Evolutionary conservation across 2,113 vertebrate species (phyloP).

Genomic region (Gobius niger): DNA sequence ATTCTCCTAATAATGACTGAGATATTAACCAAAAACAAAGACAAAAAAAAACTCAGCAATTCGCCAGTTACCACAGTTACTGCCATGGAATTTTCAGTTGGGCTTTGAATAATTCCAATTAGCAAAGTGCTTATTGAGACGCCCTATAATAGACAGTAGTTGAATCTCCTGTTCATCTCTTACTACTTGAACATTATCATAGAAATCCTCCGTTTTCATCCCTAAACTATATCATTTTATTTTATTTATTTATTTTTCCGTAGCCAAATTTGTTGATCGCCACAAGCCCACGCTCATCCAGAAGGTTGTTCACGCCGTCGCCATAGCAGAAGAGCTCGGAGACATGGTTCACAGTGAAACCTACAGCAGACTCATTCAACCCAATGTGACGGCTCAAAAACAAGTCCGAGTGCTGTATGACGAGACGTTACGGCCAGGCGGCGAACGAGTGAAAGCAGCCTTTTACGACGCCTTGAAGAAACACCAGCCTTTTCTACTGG

Average conservation of each 20-base stretch:
- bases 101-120: too few species aligned
- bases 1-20: too few species aligned
- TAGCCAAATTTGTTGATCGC: slow-evolving; percentile 44
- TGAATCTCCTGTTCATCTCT: too few species aligned
- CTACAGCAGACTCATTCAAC: neutral
- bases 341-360: slow-evolving; percentile 32
- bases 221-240: neutral
- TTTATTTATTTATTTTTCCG: slow-evolving; percentile 1
- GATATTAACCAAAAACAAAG: too few species aligned
- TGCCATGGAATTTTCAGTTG: too few species aligned
- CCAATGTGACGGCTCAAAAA: rapidly evolving
- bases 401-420: slow-evolving; percentile 17
- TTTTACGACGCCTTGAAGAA: slow-evolving; percentile 48
- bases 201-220: too few species aligned
- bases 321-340: slow-evolving; percentile 31
- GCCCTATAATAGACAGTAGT: too few species aligned
- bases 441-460: slow-evolving; percentile 24
- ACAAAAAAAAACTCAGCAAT: too few species aligned
- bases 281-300: neutral
- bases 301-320: neutral
- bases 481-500: neutral
- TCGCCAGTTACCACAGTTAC: too few species aligned
- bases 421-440: neutral
- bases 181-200: too few species aligned
- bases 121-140: too few species aligned